A percentile compares a stretch with the other conserved stretches of the same genome.
Evolutionary conservation across 2,888 invertebrate species (phyloP).

Genomic region (Chymomyza caudatula): DNA sequence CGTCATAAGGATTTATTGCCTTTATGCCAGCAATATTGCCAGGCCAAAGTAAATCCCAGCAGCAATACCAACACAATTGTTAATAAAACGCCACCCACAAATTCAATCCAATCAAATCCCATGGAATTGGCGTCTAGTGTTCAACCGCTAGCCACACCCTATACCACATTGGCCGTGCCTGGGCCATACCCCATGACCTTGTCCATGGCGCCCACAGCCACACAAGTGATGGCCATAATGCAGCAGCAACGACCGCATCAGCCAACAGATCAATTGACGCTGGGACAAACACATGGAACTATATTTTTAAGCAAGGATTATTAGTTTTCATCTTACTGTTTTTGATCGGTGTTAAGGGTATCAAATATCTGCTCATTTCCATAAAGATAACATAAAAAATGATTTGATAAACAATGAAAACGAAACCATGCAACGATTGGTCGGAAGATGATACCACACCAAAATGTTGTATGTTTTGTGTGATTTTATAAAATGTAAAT

Average conservation of each 20-base stretch:
- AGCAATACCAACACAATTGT: constrained; percentile 14
- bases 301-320: constrained; percentile 58
- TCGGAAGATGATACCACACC: not conserved
- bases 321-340: constrained; percentile 11
- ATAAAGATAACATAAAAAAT: too few relatives aligned
- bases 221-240: constrained; percentile 61
- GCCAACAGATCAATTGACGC: constrained; percentile 19
- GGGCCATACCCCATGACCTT: constrained; percentile 46
- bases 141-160: constrained; percentile 26
- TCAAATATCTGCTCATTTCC: too few relatives aligned
- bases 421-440: too few relatives aligned
- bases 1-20: constrained; percentile 70
- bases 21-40: constrained; percentile 68
- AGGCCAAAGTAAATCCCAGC: constrained; percentile 45
- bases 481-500: too few relatives aligned
- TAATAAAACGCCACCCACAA: constrained; percentile 6
- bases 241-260: constrained; percentile 38
- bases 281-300: constrained; percentile 36
- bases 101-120: constrained; percentile 2
- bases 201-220: constrained; percentile 20
- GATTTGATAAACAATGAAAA: too few relatives aligned
- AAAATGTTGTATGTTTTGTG: too few relatives aligned
- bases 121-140: constrained; percentile 22
- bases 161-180: constrained; percentile 42
- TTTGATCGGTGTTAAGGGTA: too few relatives aligned